Evolutionary conservation across 2,888 invertebrate species (phyloP), one percentile per base, ranked within the genome.

Genomic region (Melanchra persicariae): DNA sequence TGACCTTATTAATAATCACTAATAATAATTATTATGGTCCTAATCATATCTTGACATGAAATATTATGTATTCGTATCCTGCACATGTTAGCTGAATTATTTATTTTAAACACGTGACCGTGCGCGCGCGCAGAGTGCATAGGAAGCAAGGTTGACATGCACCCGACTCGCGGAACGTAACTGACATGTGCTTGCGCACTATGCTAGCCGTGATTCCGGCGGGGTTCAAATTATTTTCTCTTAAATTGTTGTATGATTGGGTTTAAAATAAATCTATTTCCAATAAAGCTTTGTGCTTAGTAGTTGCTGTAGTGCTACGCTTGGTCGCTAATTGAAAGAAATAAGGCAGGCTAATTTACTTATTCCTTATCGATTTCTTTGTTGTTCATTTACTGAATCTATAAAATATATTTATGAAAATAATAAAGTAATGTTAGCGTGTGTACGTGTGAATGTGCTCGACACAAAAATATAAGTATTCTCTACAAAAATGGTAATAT

Each of bases 191-290:
- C 71, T 85, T 80, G 75, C 80, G 85, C 71, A 74, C 79, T 86
- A 85, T 85, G 79, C 83, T 81, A 79, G 55, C 89, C 91, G 87
- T 92, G 89, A 90, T 92, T 93, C 93, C 92, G 92, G 92, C 88
- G 73, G 68, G 62, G 76, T 77, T 63, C 37, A 55, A 63, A 70
- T 70, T 19, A 55, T 57, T 68, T 6, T 47, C 12, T 63, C 9
- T 30, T 51, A 15, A 73, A 59, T 63, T 49, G n/a, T n/a, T n/a
- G n/a, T n/a, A n/a, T n/a, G n/a, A n/a, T n/a, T n/a, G n/a, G n/a
- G n/a, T n/a, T n/a, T n/a, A n/a, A n/a, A n/a, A n/a, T n/a, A n/a
- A n/a, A n/a, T n/a, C n/a, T n/a, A n/a, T n/a, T n/a, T n/a, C n/a
- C n/a, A n/a, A n/a, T n/a, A n/a, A n/a, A n/a, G n/a, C n/a, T n/a